These are phyloP conservation scores for Caradrina kadenii DNA, from an alignment of 2,888 invertebrate species.

Conservation along the genomic window DNA sequence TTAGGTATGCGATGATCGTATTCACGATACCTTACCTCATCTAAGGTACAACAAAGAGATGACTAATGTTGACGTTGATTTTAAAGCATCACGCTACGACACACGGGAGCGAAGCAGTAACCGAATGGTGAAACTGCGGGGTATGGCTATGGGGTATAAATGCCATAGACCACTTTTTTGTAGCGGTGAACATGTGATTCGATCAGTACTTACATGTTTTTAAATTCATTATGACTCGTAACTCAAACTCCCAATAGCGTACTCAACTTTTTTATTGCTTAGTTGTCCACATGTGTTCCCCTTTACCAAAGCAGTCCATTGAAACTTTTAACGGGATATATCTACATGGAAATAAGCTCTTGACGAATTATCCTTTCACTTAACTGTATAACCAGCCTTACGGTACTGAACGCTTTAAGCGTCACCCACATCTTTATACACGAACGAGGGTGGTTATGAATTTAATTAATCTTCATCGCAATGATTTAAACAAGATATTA, in stretches of 20 bases:
- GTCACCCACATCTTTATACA: conserved; percentile 72
- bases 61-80: too few species aligned
- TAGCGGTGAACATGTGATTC: conserved; percentile 1
- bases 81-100: too few species aligned
- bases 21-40: not conserved
- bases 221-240: conserved; percentile 16
- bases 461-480: conserved; percentile 76
- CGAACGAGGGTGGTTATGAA: conserved; percentile 79
- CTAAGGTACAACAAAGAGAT: not conserved
- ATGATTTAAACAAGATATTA: conserved; percentile 71
- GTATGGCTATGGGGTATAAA: not conserved
- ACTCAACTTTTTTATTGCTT: conserved; percentile 16
- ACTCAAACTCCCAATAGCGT: not conserved
- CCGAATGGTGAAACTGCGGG: too few species aligned
- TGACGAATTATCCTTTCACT: conserved; percentile 24
- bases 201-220: conserved; percentile 2
- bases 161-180: not conserved
- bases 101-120: too few species aligned
- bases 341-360: conserved; percentile 28
- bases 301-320: conserved; percentile 7
- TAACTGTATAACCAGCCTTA: conserved; percentile 51
- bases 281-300: conserved; percentile 23
- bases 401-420: conserved; percentile 62
- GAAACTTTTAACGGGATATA: conserved; percentile 30
- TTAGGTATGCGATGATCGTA: too few species aligned